Percentiles rank a stretch among this genome's conserved stretches.
phyloP scores from a whole-genome alignment of 2,113 vertebrate genomes.

The human region DNA sequence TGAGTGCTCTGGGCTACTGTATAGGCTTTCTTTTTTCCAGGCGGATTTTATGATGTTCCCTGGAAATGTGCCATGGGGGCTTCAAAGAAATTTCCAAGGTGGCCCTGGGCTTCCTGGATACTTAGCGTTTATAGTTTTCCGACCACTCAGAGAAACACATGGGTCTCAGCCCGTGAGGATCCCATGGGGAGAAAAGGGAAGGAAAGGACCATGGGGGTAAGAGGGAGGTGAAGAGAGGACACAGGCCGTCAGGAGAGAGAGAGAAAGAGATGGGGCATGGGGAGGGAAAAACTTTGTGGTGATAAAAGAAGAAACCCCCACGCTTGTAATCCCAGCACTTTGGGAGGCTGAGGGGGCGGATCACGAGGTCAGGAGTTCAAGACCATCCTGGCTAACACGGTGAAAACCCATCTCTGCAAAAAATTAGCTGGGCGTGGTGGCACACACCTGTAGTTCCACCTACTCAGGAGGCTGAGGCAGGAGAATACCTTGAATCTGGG shows the following conservation, averaged over 20 bases:
- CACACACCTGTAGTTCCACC: too few relatives aligned
- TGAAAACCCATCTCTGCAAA: too few relatives aligned
- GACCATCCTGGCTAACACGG: too few relatives aligned
- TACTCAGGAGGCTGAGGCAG: too few relatives aligned
- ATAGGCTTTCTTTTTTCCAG: neutral
- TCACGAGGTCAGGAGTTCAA: too few relatives aligned
- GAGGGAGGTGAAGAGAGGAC: neutral
- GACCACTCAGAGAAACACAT: neutral
- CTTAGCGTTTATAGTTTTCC: neutral
- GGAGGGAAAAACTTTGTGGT: neutral
- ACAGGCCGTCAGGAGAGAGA: rapidly evolving
- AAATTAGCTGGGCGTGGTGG: too few relatives aligned
- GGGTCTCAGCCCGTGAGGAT: neutral
- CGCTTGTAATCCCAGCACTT: too few relatives aligned
- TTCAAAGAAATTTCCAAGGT: slow-evolving; percentile 4
- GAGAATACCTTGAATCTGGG: too few relatives aligned
- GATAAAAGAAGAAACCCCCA: neutral
- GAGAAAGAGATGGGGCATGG: neutral
- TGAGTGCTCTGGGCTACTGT: neutral
- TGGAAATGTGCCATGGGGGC: neutral
- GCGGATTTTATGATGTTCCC: neutral
- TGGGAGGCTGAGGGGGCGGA: too few relatives aligned
- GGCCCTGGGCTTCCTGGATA: neutral
- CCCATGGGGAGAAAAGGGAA: neutral
- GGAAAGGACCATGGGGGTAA: neutral